A percentile compares a stretch with the other conserved stretches of the same genome.
These are phyloP conservation scores for Rhabditophanes sp. DNA, from an alignment of 2,888 invertebrate genomes.

Conservation along the genomic window DNA sequence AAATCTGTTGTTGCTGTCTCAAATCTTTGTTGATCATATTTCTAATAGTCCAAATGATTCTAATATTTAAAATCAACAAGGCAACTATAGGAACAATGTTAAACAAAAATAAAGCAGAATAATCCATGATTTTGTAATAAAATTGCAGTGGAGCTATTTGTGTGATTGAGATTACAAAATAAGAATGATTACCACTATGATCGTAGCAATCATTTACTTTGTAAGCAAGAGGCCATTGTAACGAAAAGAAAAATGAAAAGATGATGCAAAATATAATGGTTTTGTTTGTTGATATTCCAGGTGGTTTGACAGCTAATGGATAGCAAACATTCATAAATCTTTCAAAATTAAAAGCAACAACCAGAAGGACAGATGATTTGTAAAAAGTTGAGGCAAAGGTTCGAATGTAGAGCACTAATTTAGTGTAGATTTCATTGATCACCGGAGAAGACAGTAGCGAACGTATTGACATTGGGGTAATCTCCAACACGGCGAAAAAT, in stretches of 20 bases:
- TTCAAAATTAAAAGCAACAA: slow-evolving; percentile 43
- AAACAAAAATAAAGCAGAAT: slow-evolving; percentile 30
- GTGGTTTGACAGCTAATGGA: slow-evolving; percentile 34
- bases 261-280: slow-evolving; percentile 21
- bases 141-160: slow-evolving; percentile 13
- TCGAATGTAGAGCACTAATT: slow-evolving; percentile 33
- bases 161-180: slow-evolving; percentile 26
- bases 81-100: slow-evolving; percentile 36
- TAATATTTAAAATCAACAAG: slow-evolving; percentile 28
- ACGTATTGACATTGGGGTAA: slow-evolving; percentile 23
- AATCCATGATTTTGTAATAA: slow-evolving; percentile 39
- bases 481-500: slow-evolving; percentile 39
- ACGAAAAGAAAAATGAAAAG: slow-evolving; percentile 31
- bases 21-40: slow-evolving; percentile 32
- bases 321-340: slow-evolving; percentile 43
- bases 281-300: too few relatives aligned
- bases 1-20: slow-evolving; percentile 2
- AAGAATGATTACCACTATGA: slow-evolving; percentile 14
- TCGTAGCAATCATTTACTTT: slow-evolving; percentile 26
- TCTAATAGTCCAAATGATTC: slow-evolving; percentile 32
- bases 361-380: slow-evolving; percentile 43
- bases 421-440: slow-evolving; percentile 19
- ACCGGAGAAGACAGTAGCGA: slow-evolving; percentile 20
- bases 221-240: slow-evolving; percentile 43
- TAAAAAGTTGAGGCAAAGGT: slow-evolving; percentile 42